These are phyloP conservation scores for Scylla paramamosain DNA, from an alignment of 1,140 invertebrate species.

Conservation along the genomic window DNA sequence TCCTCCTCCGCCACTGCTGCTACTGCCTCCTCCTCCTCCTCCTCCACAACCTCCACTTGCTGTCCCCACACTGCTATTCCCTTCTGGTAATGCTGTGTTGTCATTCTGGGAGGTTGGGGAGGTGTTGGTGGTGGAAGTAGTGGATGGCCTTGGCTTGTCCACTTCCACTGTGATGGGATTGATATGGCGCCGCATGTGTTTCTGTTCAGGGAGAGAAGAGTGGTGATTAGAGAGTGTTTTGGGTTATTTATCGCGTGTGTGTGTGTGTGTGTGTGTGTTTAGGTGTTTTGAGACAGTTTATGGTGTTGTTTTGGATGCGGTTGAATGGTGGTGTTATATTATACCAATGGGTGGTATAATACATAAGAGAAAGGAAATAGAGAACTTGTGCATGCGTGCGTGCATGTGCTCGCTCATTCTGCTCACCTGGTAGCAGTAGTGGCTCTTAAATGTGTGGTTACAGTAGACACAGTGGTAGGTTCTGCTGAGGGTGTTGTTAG, in stretches of 20 bases:
- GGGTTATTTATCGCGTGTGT: not conserved
- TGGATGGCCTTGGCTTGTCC: constrained; percentile 56
- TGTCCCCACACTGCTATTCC: not conserved
- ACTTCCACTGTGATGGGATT: constrained; percentile 81
- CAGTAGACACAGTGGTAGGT: constrained; percentile 88
- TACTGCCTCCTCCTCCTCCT: constrained; percentile 19
- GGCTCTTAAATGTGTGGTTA: constrained; percentile 90
- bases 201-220: constrained; percentile 80
- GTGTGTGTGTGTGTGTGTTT: not conserved
- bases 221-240: not conserved
- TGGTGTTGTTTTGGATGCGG: not conserved
- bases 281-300: not conserved
- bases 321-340: not conserved
- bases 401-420: too few relatives aligned
- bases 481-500: constrained; percentile 67
- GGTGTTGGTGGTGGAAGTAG: not conserved
- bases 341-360: too few relatives aligned
- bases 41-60: not conserved
- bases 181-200: constrained; percentile 87
- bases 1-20: not conserved
- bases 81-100: not conserved
- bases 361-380: not conserved
- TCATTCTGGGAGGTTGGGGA: constrained; percentile 70
- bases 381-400: too few relatives aligned
- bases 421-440: constrained; percentile 86